A percentile compares a stretch with the other conserved stretches of the same genome.
These are phyloP conservation scores for Cataglyphis albicans DNA, from an alignment of 2,888 invertebrate genomes.

Conservation along the genomic window DNA sequence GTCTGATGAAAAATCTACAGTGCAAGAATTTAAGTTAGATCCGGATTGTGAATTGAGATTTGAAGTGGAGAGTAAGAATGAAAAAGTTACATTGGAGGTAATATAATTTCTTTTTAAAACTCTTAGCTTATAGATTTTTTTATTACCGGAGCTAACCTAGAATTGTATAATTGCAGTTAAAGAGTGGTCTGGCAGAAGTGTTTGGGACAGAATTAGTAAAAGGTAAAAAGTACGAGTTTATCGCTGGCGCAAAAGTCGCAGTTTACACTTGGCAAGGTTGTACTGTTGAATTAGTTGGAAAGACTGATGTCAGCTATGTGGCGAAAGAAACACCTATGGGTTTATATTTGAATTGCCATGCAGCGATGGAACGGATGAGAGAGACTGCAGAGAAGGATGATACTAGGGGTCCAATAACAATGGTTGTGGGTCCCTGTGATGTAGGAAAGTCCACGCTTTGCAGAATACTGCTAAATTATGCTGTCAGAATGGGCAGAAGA, in stretches of 20 bases:
- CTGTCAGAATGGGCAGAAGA: constrained; percentile 94
- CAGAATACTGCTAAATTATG: constrained; percentile 96
- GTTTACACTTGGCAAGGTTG: constrained; percentile 99
- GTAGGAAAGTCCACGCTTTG: constrained; percentile 98
- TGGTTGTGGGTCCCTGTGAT: constrained; percentile 97
- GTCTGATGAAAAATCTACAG: constrained; percentile 82
- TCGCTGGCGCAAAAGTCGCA: constrained; percentile 96
- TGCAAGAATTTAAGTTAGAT: constrained; percentile 93
- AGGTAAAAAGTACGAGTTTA: constrained; percentile 96
- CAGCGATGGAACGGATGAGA: constrained; percentile 96
- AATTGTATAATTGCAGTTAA: constrained; percentile 88
- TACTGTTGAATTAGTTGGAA: constrained; percentile 93
- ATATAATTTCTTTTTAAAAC: constrained; percentile 35
- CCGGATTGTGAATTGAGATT: constrained; percentile 96
- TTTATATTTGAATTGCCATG: constrained; percentile 98
- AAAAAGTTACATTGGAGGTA: constrained; percentile 93
- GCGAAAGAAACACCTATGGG: constrained; percentile 99
- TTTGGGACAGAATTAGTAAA: constrained; percentile 98
- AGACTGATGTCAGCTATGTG: constrained; percentile 96
- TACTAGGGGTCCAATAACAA: constrained; percentile 93
- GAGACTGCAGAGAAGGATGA: constrained; percentile 92
- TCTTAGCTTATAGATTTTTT: constrained; percentile 17
- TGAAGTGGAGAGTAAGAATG: constrained; percentile 95
- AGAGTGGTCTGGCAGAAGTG: constrained; percentile 96
- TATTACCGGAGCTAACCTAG: not conserved